A percentile compares a stretch with the other conserved stretches of the same genome.
Evolutionary conservation across 2,797 vertebrate species (phyloP).

Genomic region (Aldrovandia affinis): DNA sequence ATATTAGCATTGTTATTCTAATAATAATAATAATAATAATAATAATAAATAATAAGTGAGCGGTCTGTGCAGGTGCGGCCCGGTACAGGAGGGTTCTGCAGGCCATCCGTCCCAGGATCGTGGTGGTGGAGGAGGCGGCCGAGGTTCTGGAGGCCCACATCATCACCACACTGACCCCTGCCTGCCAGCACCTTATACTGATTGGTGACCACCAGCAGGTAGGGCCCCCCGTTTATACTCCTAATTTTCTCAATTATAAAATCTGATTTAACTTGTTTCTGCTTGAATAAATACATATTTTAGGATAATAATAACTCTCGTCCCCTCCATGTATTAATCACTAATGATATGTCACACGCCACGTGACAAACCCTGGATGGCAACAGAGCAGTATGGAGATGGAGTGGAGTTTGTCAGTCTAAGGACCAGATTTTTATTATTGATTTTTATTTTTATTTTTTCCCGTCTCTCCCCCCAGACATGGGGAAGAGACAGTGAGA

Average conservation of each 20-base stretch:
- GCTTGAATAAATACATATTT: no score
- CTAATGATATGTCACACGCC: no score
- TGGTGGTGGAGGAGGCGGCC: conserved; percentile 56
- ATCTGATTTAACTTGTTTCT: no score
- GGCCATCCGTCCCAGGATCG: conserved; percentile 45
- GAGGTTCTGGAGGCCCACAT: conserved; percentile 58
- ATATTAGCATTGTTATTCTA: neutral
- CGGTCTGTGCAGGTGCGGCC: conserved; percentile 43
- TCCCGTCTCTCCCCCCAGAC: no score
- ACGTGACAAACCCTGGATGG: no score
- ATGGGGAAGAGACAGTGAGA: no score
- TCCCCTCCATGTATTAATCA: no score
- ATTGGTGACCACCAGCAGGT: conserved; percentile 61
- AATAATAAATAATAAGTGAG: neutral
- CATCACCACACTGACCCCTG: conserved; percentile 44
- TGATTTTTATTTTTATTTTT: no score
- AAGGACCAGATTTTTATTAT: no score
- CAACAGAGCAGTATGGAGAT: no score
- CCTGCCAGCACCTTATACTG: conserved; percentile 57
- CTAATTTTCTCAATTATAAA: neutral
- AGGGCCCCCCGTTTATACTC: neutral
- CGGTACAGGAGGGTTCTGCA: conserved; percentile 52
- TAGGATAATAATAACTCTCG: no score
- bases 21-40: neutral
- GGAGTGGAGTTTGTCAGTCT: no score